phyloP scores from a whole-genome alignment of 2,113 vertebrate genomes.

The Urocynchramus pylzowi region DNA sequence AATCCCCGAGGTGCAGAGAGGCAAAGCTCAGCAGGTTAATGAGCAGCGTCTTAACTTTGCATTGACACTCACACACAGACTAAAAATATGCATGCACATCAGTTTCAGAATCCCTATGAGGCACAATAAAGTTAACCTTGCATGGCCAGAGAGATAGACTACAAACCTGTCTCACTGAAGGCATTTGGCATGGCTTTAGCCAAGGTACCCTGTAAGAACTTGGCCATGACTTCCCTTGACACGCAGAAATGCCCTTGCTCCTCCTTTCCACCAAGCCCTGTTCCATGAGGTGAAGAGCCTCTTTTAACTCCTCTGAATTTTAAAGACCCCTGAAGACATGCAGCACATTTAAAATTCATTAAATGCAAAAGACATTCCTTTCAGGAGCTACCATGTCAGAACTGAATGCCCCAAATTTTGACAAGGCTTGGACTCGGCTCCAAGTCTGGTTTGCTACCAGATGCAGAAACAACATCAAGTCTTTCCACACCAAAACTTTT shows the following conservation, averaged over 20 bases:
- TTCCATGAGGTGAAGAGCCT: background rate
- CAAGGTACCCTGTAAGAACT: background rate
- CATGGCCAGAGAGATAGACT: slow-evolving; percentile 8
- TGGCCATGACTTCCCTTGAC: slow-evolving; percentile 10
- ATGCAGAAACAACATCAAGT: background rate
- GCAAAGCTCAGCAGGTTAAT: slow-evolving; percentile 49
- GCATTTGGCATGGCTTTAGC: background rate
- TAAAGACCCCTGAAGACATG: slow-evolving; percentile 9
- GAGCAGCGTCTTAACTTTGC: background rate
- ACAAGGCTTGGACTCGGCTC: background rate
- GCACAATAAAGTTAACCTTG: slow-evolving; percentile 68
- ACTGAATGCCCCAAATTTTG: background rate
- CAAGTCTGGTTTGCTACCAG: background rate
- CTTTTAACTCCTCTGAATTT: slow-evolving; percentile 25
- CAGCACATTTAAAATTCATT: slow-evolving; percentile 45
- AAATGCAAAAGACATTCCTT: slow-evolving; percentile 30
- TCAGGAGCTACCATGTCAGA: background rate
- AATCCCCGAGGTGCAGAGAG: background rate
- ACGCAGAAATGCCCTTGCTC: background rate
- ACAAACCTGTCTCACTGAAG: background rate
- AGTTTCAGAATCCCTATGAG: slow-evolving; percentile 55
- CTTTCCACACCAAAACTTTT: background rate
- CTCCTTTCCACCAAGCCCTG: background rate
- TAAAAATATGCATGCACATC: slow-evolving; percentile 16
- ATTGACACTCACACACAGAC: background rate